Conservation (phyloP, 1,140 invertebrate genomes). For the Tetragonula clypearis region DNA sequence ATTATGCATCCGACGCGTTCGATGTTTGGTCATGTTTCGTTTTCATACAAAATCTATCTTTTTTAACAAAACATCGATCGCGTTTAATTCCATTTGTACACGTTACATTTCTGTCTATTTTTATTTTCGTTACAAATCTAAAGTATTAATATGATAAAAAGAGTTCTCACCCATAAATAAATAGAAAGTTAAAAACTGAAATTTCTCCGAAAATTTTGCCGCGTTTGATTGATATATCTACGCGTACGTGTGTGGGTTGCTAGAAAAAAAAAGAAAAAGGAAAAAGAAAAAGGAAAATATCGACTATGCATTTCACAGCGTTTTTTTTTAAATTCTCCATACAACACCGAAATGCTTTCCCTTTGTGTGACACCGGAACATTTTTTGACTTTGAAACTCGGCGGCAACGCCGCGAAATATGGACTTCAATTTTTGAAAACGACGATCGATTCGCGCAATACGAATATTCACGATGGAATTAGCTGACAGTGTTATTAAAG, state of each 20-base stretch:
- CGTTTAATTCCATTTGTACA: too few species aligned
- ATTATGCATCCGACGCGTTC: too few species aligned
- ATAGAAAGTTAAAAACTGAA: too few species aligned
- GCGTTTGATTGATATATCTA: not conserved
- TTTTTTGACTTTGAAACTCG: not conserved
- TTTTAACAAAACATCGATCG: too few species aligned
- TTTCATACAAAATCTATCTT: too few species aligned
- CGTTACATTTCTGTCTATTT: too few species aligned
- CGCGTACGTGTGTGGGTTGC: not conserved
- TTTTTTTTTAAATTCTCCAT: not conserved
- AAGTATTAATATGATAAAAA: too few species aligned
- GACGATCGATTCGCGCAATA: not conserved
- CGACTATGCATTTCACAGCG: not conserved
- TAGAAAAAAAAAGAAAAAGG: not conserved
- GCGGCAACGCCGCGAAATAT: not conserved
- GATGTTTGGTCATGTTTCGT: too few species aligned
- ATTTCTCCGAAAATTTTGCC: not conserved
- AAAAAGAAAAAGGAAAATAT: not conserved
- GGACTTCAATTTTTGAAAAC: not conserved
- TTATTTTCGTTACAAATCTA: too few species aligned
- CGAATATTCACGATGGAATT: not conserved
- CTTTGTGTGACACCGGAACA: not conserved
- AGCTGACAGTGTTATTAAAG: slow-evolving; percentile 9
- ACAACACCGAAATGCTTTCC: not conserved
- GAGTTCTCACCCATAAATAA: too few species aligned